phyloP scores from a whole-genome alignment of 2,888 invertebrate species.

The Coenonympha glycerion region DNA sequence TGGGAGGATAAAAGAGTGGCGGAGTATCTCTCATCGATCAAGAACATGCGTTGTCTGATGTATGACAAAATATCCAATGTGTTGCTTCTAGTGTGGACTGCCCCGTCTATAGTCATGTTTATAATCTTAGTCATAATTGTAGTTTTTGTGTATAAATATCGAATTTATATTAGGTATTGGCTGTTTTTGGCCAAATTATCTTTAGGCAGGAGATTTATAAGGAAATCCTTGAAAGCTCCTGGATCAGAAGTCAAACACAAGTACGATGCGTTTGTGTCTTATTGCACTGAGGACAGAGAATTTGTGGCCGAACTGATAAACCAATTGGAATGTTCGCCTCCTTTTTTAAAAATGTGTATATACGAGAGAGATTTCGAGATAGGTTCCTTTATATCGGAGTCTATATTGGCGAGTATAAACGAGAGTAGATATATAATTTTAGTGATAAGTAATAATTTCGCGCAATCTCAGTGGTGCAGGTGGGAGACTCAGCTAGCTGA shows the following conservation, averaged over 20 bases:
- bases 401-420: slow-evolving; percentile 78
- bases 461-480: slow-evolving; percentile 82
- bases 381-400: slow-evolving; percentile 79
- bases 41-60: slow-evolving; percentile 54
- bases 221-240: slow-evolving; percentile 34
- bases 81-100: slow-evolving; percentile 61
- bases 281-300: slow-evolving; percentile 76
- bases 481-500: slow-evolving; percentile 83
- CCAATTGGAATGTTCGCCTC: slow-evolving; percentile 76
- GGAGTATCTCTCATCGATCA: slow-evolving; percentile 59
- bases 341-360: slow-evolving; percentile 79
- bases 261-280: slow-evolving; percentile 79
- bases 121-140: slow-evolving; percentile 45
- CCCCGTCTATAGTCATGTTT: slow-evolving; percentile 54
- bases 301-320: slow-evolving; percentile 78
- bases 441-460: slow-evolving; percentile 80
- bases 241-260: slow-evolving; percentile 44
- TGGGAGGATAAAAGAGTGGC: slow-evolving; percentile 63
- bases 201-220: slow-evolving; percentile 57
- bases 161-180: slow-evolving; percentile 74
- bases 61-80: slow-evolving; percentile 56
- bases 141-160: slow-evolving; percentile 52
- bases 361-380: slow-evolving; percentile 82
- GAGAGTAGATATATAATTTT: slow-evolving; percentile 79
- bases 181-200: slow-evolving; percentile 73